Evolutionary conservation across 1,140 invertebrate species (phyloP).

Genomic region (Philopotamus ludificatus): DNA sequence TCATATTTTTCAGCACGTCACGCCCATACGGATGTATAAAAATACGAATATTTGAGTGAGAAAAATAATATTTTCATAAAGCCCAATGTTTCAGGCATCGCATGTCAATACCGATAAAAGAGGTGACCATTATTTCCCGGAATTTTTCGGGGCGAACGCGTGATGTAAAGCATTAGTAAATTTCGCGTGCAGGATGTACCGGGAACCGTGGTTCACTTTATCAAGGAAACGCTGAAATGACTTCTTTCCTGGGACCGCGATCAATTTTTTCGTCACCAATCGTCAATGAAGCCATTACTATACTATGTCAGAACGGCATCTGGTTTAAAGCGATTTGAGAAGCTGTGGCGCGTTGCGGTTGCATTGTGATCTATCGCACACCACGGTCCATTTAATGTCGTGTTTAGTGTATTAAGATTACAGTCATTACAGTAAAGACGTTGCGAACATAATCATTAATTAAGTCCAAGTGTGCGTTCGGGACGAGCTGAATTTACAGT

Average conservation of each 20-base stretch:
- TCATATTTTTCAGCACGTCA: too few relatives aligned
- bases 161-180: slow-evolving; percentile 16
- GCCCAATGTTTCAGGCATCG: slow-evolving; percentile 6
- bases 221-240: neutral
- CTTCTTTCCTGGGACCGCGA: neutral
- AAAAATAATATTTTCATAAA: neutral
- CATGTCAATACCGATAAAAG: slow-evolving; percentile 30
- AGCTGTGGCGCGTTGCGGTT: too few relatives aligned
- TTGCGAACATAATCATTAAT: slow-evolving; percentile 23
- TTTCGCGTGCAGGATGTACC: slow-evolving; percentile 20
- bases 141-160: slow-evolving; percentile 1
- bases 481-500: too few relatives aligned
- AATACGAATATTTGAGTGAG: too few relatives aligned
- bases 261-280: neutral
- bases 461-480: slow-evolving; percentile 7
- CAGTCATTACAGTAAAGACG: slow-evolving; percentile 12
- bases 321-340: too few relatives aligned
- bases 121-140: neutral
- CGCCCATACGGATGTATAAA: too few relatives aligned
- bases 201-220: neutral
- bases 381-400: slow-evolving; percentile 18
- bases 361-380: slow-evolving; percentile 8
- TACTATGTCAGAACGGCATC: too few relatives aligned
- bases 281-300: too few relatives aligned
- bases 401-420: slow-evolving; percentile 19